phyloP scores from a whole-genome alignment of 2,113 vertebrate species.

The Odontesthes bonariensis region DNA sequence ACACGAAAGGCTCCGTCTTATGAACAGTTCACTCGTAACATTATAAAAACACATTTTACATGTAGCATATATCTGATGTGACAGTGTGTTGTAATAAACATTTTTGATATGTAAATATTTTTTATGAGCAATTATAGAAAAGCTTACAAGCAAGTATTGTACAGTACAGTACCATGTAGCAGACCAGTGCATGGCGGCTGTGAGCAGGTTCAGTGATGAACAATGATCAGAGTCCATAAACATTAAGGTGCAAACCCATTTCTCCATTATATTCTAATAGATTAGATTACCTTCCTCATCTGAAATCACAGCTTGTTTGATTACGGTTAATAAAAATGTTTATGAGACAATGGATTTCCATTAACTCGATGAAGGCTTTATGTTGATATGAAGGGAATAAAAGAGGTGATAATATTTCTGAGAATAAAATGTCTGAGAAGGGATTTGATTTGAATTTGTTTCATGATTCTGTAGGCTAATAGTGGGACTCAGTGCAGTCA shows the following conservation, averaged over 20 bases:
- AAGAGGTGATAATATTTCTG: constrained; percentile 53
- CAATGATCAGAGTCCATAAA: constrained; percentile 53
- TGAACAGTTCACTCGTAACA: constrained; percentile 18
- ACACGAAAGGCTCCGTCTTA: constrained; percentile 23
- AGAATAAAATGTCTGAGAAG: constrained; percentile 57
- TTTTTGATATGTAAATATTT: constrained; percentile 36
- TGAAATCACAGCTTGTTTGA: constrained; percentile 59
- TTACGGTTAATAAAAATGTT: constrained; percentile 41
- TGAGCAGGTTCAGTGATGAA: constrained; percentile 57
- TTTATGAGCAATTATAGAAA: constrained; percentile 35
- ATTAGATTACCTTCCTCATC: constrained; percentile 21
- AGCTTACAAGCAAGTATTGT: constrained; percentile 19
- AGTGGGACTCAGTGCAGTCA: constrained; percentile 47
- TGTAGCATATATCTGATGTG: constrained; percentile 43
- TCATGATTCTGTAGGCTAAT: constrained; percentile 35
- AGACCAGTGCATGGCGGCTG: constrained; percentile 58
- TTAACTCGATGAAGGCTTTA: constrained; percentile 28
- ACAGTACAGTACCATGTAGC: constrained; percentile 51
- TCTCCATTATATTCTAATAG: constrained; percentile 27
- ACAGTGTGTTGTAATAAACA: constrained; percentile 48
- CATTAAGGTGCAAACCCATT: constrained; percentile 64
- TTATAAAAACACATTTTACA: constrained; percentile 41
- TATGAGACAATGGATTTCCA: constrained; percentile 28
- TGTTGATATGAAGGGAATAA: constrained; percentile 29
- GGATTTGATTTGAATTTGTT: constrained; percentile 23